Evolutionary conservation across 2,797 vertebrate genomes (phyloP), one percentile per base, ranked within the genome.

Genomic region (Lycodopsis pacificus): DNA sequence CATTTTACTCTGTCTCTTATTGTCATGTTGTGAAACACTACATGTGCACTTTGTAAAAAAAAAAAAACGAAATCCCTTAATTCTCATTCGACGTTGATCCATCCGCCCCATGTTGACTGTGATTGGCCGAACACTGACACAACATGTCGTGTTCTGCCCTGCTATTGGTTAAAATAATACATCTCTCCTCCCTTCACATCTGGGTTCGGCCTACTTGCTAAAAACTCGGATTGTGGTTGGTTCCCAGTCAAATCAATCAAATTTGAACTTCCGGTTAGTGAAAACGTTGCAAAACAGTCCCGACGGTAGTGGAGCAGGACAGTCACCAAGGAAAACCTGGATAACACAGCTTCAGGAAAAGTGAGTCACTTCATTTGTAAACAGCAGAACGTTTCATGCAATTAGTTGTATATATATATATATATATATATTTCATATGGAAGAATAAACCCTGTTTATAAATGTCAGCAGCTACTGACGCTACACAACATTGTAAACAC

Each of bases 241-340:
- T 63, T 51, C 0, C 0, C 0, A 1, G 2, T 8, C n/a, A 7
- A 9, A 53, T 81, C 81, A 32, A n/a, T 91, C 72, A 82, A 25
- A 8, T 2, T 1, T 75, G 0, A 20, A 66, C 88, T 95, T 95
- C 95, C 93, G 92, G 85, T 73, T 87, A 7, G 54, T 63, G 34
- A 22, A 40, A 13, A 38, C 14, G 79, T 94, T 90, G 84, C 79
- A 87, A 91, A 93, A 92, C 85, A 90, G 25, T 32, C 3, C 11
- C 1, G 3, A 30, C 5, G 48, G 44, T 22, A n/a, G 20, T 56
- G 27, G 22, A 36, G 44, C 68, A 85, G 85, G 88, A 62, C 77
- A 65, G 9, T 11, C 4, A 0, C 13, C 4, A 40, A 27, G 69
- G 12, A 74, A 73, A 80, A 0, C 1, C 73, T 46, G 71, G 65